A percentile compares a stretch with the other conserved stretches of the same genome.
Evolutionary conservation across 1,140 invertebrate genomes (phyloP).

Genomic region (Drosophila takahashii): DNA sequence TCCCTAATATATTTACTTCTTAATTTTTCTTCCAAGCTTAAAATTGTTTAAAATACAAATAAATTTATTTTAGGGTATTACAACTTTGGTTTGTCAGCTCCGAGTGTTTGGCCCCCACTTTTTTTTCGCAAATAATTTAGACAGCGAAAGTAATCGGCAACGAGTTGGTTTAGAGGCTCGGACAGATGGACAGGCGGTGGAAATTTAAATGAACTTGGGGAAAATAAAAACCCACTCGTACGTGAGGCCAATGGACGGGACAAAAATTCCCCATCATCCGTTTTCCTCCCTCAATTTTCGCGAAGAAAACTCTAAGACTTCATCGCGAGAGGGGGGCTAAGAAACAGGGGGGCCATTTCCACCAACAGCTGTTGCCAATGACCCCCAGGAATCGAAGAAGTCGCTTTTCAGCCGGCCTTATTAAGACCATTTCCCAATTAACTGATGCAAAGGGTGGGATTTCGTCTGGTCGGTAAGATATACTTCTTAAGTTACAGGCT

Average conservation of each 20-base stretch:
- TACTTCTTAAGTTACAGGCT: conserved; percentile 13
- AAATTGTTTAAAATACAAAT: neutral
- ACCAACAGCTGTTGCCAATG: conserved; percentile 39
- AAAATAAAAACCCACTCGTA: conserved; percentile 56
- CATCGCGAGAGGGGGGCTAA: conserved; percentile 12
- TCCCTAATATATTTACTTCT: neutral
- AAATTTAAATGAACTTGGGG: conserved; percentile 52
- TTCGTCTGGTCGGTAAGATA: conserved; percentile 3
- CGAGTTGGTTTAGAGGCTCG: conserved; percentile 40
- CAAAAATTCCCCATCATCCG: neutral
- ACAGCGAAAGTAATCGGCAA: conserved; percentile 75
- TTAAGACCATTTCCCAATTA: conserved; percentile 34
- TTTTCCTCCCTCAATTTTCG: neutral
- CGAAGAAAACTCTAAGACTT: conserved; percentile 70
- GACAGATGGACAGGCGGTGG: conserved; percentile 24
- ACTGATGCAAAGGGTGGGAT: neutral
- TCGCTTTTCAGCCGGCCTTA: conserved; percentile 28
- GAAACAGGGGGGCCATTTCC: conserved; percentile 4
- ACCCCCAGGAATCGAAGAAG: conserved; percentile 38
- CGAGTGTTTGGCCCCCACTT: neutral
- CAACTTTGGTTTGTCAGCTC: neutral
- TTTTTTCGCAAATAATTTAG: conserved; percentile 67
- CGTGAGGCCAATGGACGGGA: conserved; percentile 25
- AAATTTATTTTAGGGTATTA: conserved; percentile 1
- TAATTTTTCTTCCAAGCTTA: neutral